Evolutionary conservation across 2,797 vertebrate genomes (phyloP).

Genomic region (Hephaestus fuliginosus): DNA sequence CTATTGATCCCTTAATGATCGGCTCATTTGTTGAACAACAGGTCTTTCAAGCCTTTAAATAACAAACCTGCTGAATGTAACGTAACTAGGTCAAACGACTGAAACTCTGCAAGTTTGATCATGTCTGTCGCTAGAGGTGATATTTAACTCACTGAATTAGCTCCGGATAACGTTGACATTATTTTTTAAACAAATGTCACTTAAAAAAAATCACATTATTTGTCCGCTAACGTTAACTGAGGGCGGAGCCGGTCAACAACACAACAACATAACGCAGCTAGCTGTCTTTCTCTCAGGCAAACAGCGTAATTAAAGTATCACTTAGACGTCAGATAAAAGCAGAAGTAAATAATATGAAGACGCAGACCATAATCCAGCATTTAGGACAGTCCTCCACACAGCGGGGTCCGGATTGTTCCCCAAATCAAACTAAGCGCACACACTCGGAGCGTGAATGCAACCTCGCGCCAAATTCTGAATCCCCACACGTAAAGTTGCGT

Average conservation of each 20-base stretch:
- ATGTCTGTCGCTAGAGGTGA: background rate
- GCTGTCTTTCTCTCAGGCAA: background rate
- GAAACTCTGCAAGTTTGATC: background rate
- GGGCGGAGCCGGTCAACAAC: slow-evolving; percentile 26
- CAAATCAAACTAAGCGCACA: slow-evolving; percentile 1
- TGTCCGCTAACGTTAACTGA: slow-evolving; percentile 19
- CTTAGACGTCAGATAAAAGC: rapidly evolving
- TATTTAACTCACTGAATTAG: background rate
- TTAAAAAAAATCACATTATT: background rate
- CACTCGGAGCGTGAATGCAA: background rate
- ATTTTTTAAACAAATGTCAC: slow-evolving; percentile 3
- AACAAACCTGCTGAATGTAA: background rate
- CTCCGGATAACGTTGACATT: background rate
- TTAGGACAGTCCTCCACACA: background rate
- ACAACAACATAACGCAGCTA: slow-evolving; percentile 16
- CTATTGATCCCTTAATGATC: background rate
- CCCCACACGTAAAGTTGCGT: slow-evolving; percentile 45
- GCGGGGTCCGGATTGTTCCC: background rate
- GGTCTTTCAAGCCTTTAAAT: background rate
- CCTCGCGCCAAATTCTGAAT: slow-evolving; percentile 82
- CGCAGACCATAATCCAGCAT: slow-evolving; percentile 42
- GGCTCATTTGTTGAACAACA: background rate
- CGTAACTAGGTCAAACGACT: background rate
- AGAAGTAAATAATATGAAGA: background rate
- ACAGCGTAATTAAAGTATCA: slow-evolving; percentile 21